Evolutionary conservation across 2,113 vertebrate genomes (phyloP), one percentile per base, ranked within the genome.

Genomic region (Silurus meridionalis): DNA sequence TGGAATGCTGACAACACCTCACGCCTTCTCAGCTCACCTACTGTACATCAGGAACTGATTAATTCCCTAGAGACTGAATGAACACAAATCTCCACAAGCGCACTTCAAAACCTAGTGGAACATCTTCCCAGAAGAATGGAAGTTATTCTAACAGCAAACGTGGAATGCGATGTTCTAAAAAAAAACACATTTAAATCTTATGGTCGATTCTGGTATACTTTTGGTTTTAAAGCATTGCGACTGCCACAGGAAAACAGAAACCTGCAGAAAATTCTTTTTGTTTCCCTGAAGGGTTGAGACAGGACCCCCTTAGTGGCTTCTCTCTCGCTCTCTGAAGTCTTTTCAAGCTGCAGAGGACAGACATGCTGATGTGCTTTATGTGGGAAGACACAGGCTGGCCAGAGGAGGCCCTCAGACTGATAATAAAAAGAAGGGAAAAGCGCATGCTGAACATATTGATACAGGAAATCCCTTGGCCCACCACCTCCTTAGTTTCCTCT

Each of bases 311-410:
- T 46, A 28, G 80, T 5, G 63, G 79, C 77, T 8, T 82, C 46
- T 82, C 80, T 53, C 15, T 79, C 17, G 37, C 57, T 80, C 91
- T 91, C 91, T 91, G 90, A 92, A 92, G 89, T 93, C 87, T 92
- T 90, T 90, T 87, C 90, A 92, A 92, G 91, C 91, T 92, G 89
- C 91, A 11, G 87, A 90, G 88, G 88, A 93, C 90, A 84, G 89
- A 91, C 86, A 86, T 85, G 92, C 87, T 93, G 93, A 94, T 90
- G 90, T 94, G 91, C 91, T 95, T 94, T 93, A 94, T 93, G 92
- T 90, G 82, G 89, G 89, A 86, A 91, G 88, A 78, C n/a, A 55
- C 63, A 46, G 80, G 75, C 48, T 77, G 37, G 83, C 88, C 75
- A 86, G 90, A 89, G 88, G 91, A 91, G 92, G 89, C 87, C 87